Base-by-base conservation (phyloP, 2,113 vertebrate genomes). In the Hucho hucho region DNA sequence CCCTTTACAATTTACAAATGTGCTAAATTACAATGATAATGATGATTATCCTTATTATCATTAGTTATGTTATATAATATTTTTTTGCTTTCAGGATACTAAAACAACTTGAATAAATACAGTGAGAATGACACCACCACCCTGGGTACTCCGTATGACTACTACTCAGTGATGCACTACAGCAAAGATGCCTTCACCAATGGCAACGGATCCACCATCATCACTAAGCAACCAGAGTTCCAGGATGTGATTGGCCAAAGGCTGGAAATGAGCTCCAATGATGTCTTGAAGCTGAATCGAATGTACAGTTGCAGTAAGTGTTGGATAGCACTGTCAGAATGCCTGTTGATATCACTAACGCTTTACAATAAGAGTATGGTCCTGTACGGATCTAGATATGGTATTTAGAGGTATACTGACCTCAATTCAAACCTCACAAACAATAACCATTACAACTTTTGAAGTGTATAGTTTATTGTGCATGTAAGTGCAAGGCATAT, bases 301-400 rank as follows among this genome's bases (percentile, higher is more conserved):
- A 85, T 96, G 1, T 97, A 97, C 86, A 94, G 93, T 32, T 98
- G 96, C 86, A 87, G 95, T 97, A 90, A 87, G 96, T 91, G 29
- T 32, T 32, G 29, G 29, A 32, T 32, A 6, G 29, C 29, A 6
- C 29, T 32, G 29, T 32, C 5, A 6, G 29, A 43, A 25, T 32
- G 1, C 13, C 12, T 20, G 1, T 29, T 6, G 0, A 0, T 66
- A 18, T 0, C 7, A 20, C 6, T 0, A 32, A 5, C 29, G 16
- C 12, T 13, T 4, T 49, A 53, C 6, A n/a, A 25, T 43, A 9
- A 66, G 29, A 32, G 29, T 32, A 32, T 32, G 29, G 29, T 32
- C 1, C 5, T 32, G 29, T 29, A 29, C 4, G 29, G 29, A 5
- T 29, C 4, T 29, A 5, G 29, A 29, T 29, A 29, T 29, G 29